Conservation (phyloP, 1,140 invertebrate genomes). For the Meloidogyne floridensis region DNA sequence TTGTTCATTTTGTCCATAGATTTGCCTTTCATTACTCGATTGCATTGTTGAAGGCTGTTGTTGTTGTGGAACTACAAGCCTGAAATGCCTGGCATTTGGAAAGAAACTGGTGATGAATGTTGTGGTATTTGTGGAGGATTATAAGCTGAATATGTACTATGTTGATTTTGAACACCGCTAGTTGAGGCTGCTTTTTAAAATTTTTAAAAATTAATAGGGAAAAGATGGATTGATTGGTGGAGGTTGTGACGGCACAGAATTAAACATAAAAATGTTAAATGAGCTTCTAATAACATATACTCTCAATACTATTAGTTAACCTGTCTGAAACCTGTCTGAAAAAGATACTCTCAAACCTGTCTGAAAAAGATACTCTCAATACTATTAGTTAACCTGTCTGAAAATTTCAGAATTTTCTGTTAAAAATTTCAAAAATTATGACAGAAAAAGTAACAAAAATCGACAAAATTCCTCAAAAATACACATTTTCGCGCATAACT, state of each 20-base stretch:
- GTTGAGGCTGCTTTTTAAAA: not conserved
- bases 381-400: not conserved
- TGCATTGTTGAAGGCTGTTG: constrained; percentile 1
- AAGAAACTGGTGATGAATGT: not conserved
- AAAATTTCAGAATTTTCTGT: not conserved
- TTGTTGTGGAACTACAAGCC: not conserved
- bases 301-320: too few species aligned
- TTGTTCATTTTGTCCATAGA: not conserved
- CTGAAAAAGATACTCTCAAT: not conserved
- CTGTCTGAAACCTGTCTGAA: too few species aligned
- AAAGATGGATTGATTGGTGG: too few species aligned
- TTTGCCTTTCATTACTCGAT: not conserved
- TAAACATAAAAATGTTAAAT: too few species aligned
- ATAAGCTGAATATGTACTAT: not conserved
- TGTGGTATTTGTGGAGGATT: not conserved
- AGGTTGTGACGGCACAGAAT: too few species aligned
- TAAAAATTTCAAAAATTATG: not conserved
- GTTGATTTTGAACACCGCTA: not conserved
- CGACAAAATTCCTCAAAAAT: not conserved
- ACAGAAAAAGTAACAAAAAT: not conserved
- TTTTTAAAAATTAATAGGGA: too few species aligned
- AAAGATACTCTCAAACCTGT: too few species aligned
- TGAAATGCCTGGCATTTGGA: not conserved
- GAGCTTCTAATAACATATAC: too few species aligned
- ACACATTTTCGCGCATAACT: not conserved